Percentiles rank a stretch among this genome's conserved stretches.
phyloP scores from a whole-genome alignment of 1,140 invertebrate genomes.

The Daktulosphaira vitifoliae region DNA sequence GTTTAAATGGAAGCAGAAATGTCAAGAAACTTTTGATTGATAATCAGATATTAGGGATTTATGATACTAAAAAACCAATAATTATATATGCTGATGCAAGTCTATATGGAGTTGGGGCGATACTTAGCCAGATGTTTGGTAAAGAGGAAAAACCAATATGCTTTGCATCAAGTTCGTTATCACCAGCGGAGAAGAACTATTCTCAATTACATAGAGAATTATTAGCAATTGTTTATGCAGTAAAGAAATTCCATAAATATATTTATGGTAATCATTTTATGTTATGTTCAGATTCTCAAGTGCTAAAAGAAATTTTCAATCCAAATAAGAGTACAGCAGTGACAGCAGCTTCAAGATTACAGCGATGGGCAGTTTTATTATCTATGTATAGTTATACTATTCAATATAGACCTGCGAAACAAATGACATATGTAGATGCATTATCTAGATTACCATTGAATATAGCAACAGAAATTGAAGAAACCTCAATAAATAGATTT shows the following conservation, averaged over 20 bases:
- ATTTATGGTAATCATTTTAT: conserved; percentile 20
- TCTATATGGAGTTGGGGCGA: conserved; percentile 44
- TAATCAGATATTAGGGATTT: neutral
- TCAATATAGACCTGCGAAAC: no score
- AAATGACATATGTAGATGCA: no score
- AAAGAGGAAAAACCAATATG: conserved; percentile 45
- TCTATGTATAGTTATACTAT: no score
- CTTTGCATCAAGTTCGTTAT: conserved; percentile 46
- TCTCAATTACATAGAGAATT: conserved; percentile 49
- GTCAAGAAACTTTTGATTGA: conserved; percentile 36
- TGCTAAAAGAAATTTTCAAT: no score
- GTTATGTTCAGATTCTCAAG: neutral
- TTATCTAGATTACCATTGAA: no score
- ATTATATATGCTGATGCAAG: conserved; percentile 36
- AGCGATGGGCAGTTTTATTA: no score
- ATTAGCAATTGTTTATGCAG: conserved; percentile 45
- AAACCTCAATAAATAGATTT: no score
- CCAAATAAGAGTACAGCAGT: neutral
- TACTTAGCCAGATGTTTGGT: conserved; percentile 44
- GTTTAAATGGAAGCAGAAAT: conserved; percentile 34
- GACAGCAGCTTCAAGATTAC: neutral
- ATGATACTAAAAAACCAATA: neutral
- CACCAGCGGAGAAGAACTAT: conserved; percentile 46
- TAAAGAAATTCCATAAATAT: conserved; percentile 48
- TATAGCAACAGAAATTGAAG: no score